Percentiles rank a stretch among this genome's conserved stretches.
Evolutionary conservation across 1,140 invertebrate species (phyloP).

Genomic region (Panagrolaimus sp.): DNA sequence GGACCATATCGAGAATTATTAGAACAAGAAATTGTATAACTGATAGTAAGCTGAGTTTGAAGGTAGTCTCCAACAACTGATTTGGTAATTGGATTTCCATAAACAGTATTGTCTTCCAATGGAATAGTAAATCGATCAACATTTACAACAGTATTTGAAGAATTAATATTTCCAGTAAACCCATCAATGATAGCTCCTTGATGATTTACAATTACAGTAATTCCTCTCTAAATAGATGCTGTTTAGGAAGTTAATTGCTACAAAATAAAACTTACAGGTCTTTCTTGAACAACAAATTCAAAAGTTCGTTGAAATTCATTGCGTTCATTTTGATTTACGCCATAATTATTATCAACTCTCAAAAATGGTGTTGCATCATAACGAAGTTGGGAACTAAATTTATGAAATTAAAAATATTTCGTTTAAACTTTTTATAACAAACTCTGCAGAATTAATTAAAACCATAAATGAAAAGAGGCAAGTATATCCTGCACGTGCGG

Average conservation of each 20-base stretch:
- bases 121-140: constrained; percentile 7
- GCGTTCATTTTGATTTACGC: not conserved
- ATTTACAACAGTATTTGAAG: not conserved
- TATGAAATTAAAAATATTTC: not conserved
- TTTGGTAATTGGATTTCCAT: not conserved
- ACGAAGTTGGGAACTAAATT: not conserved
- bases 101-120: not conserved
- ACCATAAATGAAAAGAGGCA: constrained; percentile 7
- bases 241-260: too few relatives aligned
- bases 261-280: not conserved
- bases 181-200: not conserved
- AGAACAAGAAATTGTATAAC: not conserved
- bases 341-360: constrained; percentile 3
- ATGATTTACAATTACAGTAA: constrained; percentile 8
- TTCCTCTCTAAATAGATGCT: not conserved
- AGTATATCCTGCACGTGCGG: not conserved
- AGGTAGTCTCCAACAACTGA: not conserved
- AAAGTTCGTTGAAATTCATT: not conserved
- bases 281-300: not conserved
- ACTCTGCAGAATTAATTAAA: constrained; percentile 3
- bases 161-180: not conserved
- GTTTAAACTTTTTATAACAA: not conserved
- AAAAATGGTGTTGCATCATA: constrained; percentile 1
- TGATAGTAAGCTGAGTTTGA: not conserved
- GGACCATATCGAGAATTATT: not conserved